These are phyloP conservation scores for Crepidodera aurea DNA, from an alignment of 2,888 invertebrate species.

Conservation along the genomic window DNA sequence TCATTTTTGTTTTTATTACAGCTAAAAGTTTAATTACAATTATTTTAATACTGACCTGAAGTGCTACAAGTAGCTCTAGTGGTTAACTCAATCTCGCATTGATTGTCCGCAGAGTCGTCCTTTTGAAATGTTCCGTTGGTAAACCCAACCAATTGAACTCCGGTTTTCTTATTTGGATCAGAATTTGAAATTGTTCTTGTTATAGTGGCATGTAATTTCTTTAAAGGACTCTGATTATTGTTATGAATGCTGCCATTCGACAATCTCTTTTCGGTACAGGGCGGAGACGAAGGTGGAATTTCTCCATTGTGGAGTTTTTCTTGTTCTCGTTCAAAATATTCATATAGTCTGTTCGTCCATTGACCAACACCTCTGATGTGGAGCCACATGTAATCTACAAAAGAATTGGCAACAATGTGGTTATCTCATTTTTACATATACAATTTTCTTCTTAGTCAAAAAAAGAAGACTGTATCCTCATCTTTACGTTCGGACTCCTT, in stretches of 20 bases:
- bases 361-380: conserved; percentile 93
- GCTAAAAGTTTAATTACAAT: no score
- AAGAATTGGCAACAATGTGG: conserved; percentile 14
- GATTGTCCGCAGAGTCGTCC: conserved; percentile 46
- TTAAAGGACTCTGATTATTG: conserved; percentile 55
- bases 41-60: conserved; percentile 50
- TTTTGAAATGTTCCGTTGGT: conserved; percentile 55
- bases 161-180: conserved; percentile 54
- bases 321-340: conserved; percentile 86
- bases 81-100: conserved; percentile 47
- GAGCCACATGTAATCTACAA: conserved; percentile 86
- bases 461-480: no score
- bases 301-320: conserved; percentile 75
- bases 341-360: conserved; percentile 90
- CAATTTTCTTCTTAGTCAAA: no score
- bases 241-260: conserved; percentile 52
- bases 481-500: no score
- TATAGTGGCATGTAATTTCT: conserved; percentile 60
- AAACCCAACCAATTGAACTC: conserved; percentile 57
- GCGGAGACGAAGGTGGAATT: conserved; percentile 55
- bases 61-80: conserved; percentile 53
- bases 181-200: conserved; percentile 65
- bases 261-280: conserved; percentile 46
- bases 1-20: no score
- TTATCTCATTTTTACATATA: no score